Evolutionary conservation across 2,113 vertebrate genomes (phyloP), one percentile per base, ranked within the genome.

Genomic region (Eulemur rufifrons): DNA sequence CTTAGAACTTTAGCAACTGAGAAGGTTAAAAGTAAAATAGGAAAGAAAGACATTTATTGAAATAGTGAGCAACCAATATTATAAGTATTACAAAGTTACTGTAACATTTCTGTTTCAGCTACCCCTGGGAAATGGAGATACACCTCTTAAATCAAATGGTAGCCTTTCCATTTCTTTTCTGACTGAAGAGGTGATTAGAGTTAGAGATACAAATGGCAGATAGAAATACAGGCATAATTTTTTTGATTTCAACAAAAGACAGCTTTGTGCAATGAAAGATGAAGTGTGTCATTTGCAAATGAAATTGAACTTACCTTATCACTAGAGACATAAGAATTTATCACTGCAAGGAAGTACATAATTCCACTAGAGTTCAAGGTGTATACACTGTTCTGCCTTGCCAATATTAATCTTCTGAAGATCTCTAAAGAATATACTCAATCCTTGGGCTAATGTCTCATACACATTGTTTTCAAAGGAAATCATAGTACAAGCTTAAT

Each of bases 231-330:
- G 63, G 59, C 9, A 27, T 45, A 54, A 76, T 63, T 89, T 63
- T 64, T 71, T 21, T 83, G 25, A 94, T 95, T 96, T 82, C 23
- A 73, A 56, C 89, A 39, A 81, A 91, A 42, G 45, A 59, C 45
- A 73, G 63, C 42, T 84, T 59, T 68, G 34, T 82, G 20, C 13
- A 61, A 2, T 68, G 37, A 56, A 59, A 81, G 37, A 15, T 47
- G 12, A 89, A 92, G 71, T 94, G 20, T 66, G 17, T 56, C 59
- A 76, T 32, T 87, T 92, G 37, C 86, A 82, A 80, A 68, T 84
- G 20, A 92, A 69, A 76, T 45, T 39, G 52, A 91, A 39, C 14
- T 89, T 73, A 61, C 20, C 21, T 91, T 56, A 95, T 83, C 21
- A 77, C 13, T 5, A 13, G 32, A 63, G 81, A 94, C 47, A 61